Evolutionary conservation across 2,113 vertebrate species (phyloP).

Genomic region (Chaenocephalus aceratus): DNA sequence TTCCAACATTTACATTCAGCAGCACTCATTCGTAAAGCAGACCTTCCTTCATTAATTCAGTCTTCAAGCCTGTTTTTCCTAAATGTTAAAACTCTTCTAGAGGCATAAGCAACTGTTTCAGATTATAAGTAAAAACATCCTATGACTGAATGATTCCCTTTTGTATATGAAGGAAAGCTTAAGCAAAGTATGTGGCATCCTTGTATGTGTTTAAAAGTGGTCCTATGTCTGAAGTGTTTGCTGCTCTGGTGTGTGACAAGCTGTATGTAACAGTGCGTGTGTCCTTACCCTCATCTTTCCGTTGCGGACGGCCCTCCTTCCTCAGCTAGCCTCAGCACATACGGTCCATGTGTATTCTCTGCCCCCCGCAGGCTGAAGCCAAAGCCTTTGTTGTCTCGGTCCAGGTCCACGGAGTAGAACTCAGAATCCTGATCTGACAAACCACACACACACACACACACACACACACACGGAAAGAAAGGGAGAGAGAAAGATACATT

Average conservation of each 20-base stretch:
- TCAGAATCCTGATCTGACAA: slow-evolving; percentile 88
- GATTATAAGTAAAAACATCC: background rate
- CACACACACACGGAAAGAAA: background rate
- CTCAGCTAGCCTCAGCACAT: slow-evolving; percentile 95
- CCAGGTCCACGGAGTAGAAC: slow-evolving; percentile 96
- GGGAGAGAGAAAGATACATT: slow-evolving; percentile 34
- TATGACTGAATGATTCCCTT: background rate
- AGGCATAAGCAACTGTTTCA: background rate
- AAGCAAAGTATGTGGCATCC: background rate
- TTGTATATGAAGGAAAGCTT: too few relatives aligned
- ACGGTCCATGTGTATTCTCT: slow-evolving; percentile 98
- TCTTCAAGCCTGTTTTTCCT: background rate
- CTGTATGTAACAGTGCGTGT: background rate
- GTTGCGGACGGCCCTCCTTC: slow-evolving; percentile 95
- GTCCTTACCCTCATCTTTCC: slow-evolving; percentile 95
- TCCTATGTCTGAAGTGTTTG: background rate
- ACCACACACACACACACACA: slow-evolving; percentile 24
- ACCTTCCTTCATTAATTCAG: background rate
- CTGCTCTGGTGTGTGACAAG: background rate
- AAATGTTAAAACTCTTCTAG: too few relatives aligned
- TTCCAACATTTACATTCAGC: background rate
- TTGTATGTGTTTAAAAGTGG: background rate
- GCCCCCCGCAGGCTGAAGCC: slow-evolving; percentile 97
- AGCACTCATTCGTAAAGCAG: background rate
- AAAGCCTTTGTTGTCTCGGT: slow-evolving; percentile 98